phyloP scores from a whole-genome alignment of 1,140 invertebrate genomes.

The Drosophila baimaii region DNA sequence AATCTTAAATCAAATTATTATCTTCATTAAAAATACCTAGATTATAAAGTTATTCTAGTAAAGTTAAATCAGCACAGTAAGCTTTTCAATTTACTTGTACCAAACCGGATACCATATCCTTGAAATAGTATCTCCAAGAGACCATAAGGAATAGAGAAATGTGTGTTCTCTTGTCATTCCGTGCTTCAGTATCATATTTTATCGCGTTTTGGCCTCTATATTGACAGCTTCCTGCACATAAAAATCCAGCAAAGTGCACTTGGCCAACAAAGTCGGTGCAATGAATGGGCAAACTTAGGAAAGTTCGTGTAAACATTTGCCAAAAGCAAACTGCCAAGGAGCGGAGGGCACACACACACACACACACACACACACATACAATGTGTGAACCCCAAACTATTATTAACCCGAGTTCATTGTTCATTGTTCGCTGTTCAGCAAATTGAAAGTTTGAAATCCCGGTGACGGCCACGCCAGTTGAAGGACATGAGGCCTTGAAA shows the following conservation, averaged over 20 bases:
- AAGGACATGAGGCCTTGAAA: constrained; percentile 1
- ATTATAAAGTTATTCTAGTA: too few relatives aligned
- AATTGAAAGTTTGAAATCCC: constrained; percentile 50
- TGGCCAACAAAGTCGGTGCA: constrained; percentile 64
- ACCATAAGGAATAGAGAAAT: neutral
- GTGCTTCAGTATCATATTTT: constrained; percentile 47
- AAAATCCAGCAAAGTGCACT: constrained; percentile 60
- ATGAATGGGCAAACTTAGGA: constrained; percentile 62
- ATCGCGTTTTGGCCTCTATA: constrained; percentile 39
- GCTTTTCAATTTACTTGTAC: constrained; percentile 11
- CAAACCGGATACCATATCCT: constrained; percentile 8
- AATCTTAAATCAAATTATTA: too few relatives aligned
- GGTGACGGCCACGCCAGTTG: neutral
- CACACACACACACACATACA: constrained; percentile 35
- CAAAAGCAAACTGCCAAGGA: constrained; percentile 22
- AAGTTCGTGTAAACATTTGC: constrained; percentile 48
- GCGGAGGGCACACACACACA: neutral
- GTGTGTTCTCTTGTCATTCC: constrained; percentile 33
- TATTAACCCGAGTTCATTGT: constrained; percentile 53
- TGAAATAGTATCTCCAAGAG: neutral
- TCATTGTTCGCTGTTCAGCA: constrained; percentile 47
- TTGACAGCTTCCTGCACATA: constrained; percentile 54
- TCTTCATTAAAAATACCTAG: too few relatives aligned
- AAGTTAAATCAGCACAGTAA: neutral
- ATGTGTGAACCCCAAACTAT: constrained; percentile 49